Base-by-base conservation (phyloP, 2,888 invertebrate species). In the Drosophila paranaensis region DNA sequence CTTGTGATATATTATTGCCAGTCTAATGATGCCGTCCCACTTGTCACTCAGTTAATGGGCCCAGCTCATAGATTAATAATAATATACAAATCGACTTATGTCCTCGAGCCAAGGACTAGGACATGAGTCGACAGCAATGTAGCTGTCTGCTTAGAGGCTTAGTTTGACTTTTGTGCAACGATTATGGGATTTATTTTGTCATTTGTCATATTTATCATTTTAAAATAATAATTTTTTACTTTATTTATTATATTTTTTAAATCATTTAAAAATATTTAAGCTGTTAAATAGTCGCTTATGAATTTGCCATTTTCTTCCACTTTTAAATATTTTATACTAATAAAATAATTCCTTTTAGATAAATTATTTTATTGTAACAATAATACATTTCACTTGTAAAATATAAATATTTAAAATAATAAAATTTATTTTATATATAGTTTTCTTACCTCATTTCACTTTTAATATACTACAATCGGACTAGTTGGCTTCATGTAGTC, bases 1-100 rank as follows among this genome's bases (percentile, higher is more conserved):
- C 79, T 64, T 79, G 79, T 88, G 83, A 90, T 90, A 90, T 83
- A 90, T 90, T 90, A 83, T 81, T 88, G 74, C 79, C 76, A 79
- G 55, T 64, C 69, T 81, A 82, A 89, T 80, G 81, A 86, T 74
- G 73, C 61, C 70, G 71, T 67, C 79, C 54, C 54, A 79, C 73
- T 74, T 81, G 81, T 83, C 79, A 77, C 82, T 79, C 84, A 77
- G 72, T 78, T 80, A 87, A 90, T 77, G 77, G 55, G 13, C 20
- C 50, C 48, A 20, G 35, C 46, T 57, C 60, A 48, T 58, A 35
- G 58, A 57, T 73, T 45, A 45, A 45, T 58, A 45, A 45, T 55
- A 56, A 57, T 43, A 74, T 55, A 45, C 61, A 55, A 68, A 74
- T 43, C 20, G 20, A 54, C 72, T 77, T 77, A 43, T 51, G 42